Conservation (phyloP, 1,140 invertebrate genomes). For the Tetragonula clypearis region DNA sequence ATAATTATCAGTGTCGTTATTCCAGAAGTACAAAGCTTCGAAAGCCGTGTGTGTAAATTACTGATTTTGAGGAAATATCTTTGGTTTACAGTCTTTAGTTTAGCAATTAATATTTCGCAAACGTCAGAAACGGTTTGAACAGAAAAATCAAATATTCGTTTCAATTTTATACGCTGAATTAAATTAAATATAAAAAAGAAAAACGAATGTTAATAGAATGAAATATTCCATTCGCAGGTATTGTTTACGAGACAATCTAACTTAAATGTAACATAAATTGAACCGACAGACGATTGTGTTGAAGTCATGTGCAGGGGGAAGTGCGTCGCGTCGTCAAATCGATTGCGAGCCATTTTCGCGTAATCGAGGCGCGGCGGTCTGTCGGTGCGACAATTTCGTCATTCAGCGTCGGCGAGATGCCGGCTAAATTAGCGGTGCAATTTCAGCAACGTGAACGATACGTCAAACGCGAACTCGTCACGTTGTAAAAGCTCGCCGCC, state of each 20-base stretch:
- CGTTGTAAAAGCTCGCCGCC: constrained; percentile 8
- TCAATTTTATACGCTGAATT: not conserved
- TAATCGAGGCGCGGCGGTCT: not conserved
- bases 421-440: constrained; percentile 17
- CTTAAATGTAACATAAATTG: not conserved
- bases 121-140: not conserved
- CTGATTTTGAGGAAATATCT: too few relatives aligned
- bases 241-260: too few relatives aligned
- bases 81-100: too few relatives aligned
- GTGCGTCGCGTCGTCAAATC: not conserved
- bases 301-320: not conserved
- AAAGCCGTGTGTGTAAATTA: too few relatives aligned
- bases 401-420: not conserved
- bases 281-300: not conserved
- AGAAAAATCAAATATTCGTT: not conserved
- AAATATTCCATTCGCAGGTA: not conserved
- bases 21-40: too few relatives aligned
- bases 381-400: constrained; percentile 3
- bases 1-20: too few relatives aligned
- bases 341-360: not conserved
- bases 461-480: constrained; percentile 30
- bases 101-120: too few relatives aligned
- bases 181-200: not conserved
- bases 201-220: not conserved
- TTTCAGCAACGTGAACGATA: constrained; percentile 16